These are phyloP conservation scores for Siderastrea siderea DNA, from an alignment of 92 coral and sea anemone species.

Conservation along the genomic window DNA sequence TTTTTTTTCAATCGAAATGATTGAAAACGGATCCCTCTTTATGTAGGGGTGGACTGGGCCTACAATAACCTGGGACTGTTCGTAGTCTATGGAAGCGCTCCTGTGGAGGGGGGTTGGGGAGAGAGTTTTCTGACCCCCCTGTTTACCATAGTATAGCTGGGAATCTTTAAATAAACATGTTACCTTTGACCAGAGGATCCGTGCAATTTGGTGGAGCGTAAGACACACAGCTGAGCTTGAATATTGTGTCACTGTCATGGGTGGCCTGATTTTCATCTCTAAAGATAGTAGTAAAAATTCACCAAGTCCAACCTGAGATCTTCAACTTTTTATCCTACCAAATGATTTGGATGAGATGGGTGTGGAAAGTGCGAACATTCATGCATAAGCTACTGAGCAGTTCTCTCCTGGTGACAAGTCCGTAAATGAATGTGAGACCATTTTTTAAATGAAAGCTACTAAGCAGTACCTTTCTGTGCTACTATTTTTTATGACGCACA, in stretches of 20 bases:
- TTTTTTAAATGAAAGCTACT: no score
- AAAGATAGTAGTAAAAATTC: not conserved
- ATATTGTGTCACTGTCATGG: constrained; percentile 46
- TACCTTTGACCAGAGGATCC: constrained; percentile 84
- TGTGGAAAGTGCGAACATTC: not conserved
- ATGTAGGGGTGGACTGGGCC: no score
- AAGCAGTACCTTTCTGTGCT: no score
- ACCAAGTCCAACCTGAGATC: no score
- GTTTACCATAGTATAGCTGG: not conserved
- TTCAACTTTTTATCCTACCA: not conserved
- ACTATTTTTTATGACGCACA: not conserved
- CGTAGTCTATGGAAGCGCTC: no score
- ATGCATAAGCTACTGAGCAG: not conserved
- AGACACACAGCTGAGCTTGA: constrained; percentile 73
- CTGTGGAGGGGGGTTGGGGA: no score
- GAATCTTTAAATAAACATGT: not conserved
- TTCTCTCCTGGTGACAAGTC: not conserved
- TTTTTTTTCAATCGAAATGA: no score
- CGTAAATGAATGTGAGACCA: no score
- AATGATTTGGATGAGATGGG: no score
- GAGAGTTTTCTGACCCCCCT: no score
- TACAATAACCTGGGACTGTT: no score
- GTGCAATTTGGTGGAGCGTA: constrained; percentile 84
- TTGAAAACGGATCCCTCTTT: no score
- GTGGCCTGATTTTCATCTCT: constrained; percentile 12